These are phyloP conservation scores for Papilio protenor DNA, from an alignment of 2,888 invertebrate species.

Conservation along the genomic window DNA sequence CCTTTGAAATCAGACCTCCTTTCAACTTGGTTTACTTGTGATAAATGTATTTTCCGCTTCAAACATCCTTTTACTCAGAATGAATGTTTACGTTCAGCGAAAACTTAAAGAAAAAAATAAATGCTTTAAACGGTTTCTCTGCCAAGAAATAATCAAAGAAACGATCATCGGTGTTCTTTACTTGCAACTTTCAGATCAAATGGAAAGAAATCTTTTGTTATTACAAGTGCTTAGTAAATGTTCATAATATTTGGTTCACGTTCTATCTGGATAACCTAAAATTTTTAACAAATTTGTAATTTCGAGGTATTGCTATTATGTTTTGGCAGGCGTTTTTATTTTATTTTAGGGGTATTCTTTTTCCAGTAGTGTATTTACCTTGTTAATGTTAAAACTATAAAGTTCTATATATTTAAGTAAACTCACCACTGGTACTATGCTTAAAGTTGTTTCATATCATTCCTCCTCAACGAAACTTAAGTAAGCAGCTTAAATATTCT, in stretches of 20 bases:
- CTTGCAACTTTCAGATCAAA: background rate
- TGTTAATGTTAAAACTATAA: background rate
- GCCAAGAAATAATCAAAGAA: background rate
- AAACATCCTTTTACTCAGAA: conserved; percentile 22
- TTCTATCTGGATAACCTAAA: background rate
- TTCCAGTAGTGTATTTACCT: background rate
- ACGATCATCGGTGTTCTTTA: background rate
- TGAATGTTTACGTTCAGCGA: conserved; percentile 18
- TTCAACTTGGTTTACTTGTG: conserved; percentile 18
- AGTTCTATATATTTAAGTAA: background rate
- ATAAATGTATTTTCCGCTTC: conserved; percentile 24
- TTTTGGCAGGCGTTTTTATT: background rate
- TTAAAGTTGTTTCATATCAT: conserved; percentile 11
- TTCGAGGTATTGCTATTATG: background rate
- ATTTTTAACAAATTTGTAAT: background rate
- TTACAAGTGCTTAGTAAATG: background rate
- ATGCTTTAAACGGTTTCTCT: conserved; percentile 15
- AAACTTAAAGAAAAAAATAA: conserved; percentile 13
- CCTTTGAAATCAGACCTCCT: conserved; percentile 13
- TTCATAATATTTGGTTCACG: background rate
- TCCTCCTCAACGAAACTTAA: conserved; percentile 9
- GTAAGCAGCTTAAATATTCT: conserved; percentile 25
- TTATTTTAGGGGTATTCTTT: background rate
- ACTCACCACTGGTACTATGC: background rate
- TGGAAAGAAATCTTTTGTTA: conserved; percentile 4